Percentiles rank a stretch among this genome's conserved stretches.
phyloP scores from a whole-genome alignment of 2,797 vertebrate genomes.

The Silurus lanzhouensis region DNA sequence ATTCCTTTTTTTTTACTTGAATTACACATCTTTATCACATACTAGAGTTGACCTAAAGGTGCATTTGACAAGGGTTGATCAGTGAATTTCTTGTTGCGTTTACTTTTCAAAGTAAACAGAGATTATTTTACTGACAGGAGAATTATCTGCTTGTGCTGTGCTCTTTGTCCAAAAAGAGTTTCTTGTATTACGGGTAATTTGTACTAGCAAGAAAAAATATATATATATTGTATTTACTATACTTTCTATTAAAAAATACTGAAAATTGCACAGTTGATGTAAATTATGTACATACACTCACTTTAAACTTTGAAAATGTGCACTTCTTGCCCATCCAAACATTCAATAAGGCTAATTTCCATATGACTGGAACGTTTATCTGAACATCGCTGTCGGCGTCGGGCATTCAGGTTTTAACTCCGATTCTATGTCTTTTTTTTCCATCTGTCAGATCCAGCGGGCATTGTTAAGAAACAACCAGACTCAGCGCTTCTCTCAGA shows the following conservation, averaged over 20 bases:
- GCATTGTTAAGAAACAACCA: conserved; percentile 90
- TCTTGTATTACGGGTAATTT: neutral
- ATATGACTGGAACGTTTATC: conserved; percentile 43
- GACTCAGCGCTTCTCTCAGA: conserved; percentile 87
- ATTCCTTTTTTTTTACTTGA: no score
- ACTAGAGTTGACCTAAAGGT: neutral
- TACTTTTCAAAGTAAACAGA: neutral
- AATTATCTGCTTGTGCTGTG: neutral
- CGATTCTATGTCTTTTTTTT: conserved; percentile 29
- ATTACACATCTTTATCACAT: neutral
- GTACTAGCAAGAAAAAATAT: neutral
- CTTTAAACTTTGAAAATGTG: conserved; percentile 8
- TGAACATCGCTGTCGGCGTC: conserved; percentile 38
- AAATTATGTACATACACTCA: neutral
- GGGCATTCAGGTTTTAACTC: conserved; percentile 9
- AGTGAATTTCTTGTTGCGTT: neutral
- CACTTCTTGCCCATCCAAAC: conserved; percentile 37
- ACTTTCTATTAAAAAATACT: neutral
- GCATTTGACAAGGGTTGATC: neutral
- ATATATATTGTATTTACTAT: neutral
- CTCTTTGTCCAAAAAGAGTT: no score
- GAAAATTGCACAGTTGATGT: neutral
- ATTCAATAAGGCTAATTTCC: conserved; percentile 48
- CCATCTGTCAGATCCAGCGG: conserved; percentile 81
- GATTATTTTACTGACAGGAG: neutral